Evolutionary conservation across 2,113 vertebrate species (phyloP).

Genomic region (Rutilus rutilus): DNA sequence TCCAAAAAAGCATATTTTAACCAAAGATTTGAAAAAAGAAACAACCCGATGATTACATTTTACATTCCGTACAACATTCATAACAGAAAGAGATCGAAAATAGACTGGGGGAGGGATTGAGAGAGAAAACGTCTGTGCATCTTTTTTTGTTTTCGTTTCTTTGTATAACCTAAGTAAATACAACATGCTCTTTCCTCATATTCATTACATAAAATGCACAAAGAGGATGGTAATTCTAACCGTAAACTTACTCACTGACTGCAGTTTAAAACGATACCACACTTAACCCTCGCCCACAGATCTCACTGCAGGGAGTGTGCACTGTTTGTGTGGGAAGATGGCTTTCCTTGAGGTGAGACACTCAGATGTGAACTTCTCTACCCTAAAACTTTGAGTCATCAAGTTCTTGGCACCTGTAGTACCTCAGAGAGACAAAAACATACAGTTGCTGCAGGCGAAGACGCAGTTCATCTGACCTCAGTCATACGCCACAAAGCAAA

Average conservation of each 20-base stretch:
- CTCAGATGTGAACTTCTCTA: constrained; percentile 45
- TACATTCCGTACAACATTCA: not conserved
- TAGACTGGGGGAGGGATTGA: not conserved
- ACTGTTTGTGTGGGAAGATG: constrained; percentile 42
- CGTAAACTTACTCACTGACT: constrained; percentile 31
- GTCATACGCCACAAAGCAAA: constrained; percentile 22
- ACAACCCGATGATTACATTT: not conserved
- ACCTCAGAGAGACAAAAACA: constrained; percentile 21
- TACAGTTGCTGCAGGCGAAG: constrained; percentile 27
- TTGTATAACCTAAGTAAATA: constrained; percentile 2
- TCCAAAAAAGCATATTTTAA: constrained; percentile 7
- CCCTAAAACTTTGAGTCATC: constrained; percentile 51
- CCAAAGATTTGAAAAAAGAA: not conserved
- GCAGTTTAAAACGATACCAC: constrained; percentile 36
- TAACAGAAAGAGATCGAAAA: not conserved
- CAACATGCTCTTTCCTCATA: not conserved
- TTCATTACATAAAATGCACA: constrained; percentile 33
- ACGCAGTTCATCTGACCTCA: constrained; percentile 11
- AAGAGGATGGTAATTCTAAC: constrained; percentile 37
- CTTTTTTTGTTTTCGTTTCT: not conserved
- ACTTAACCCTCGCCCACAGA: constrained; percentile 48
- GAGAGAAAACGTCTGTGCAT: not conserved
- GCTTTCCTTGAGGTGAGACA: constrained; percentile 16
- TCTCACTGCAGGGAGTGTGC: constrained; percentile 42
- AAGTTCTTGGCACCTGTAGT: constrained; percentile 42